These are phyloP conservation scores for Pimephales promelas DNA, from an alignment of 2,113 vertebrate genomes.

Conservation along the genomic window DNA sequence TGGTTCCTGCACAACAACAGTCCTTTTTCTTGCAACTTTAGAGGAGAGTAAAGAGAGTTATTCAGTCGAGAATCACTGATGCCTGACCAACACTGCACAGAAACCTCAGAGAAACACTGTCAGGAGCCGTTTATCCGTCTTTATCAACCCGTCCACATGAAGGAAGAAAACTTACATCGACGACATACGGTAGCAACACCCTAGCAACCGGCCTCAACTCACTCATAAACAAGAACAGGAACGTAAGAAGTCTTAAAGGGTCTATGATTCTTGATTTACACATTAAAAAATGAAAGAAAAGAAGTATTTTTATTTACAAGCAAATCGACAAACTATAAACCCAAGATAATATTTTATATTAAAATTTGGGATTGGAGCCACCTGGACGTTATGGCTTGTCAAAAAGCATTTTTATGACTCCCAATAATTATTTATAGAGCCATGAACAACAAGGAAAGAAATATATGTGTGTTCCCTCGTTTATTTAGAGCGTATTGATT, in stretches of 20 bases:
- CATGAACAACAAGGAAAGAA: slow-evolving; percentile 47
- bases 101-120: background rate
- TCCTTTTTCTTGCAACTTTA: background rate
- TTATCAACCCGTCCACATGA: background rate
- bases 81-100: background rate
- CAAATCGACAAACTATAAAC: slow-evolving; percentile 19
- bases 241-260: background rate
- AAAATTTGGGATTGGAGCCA: slow-evolving; percentile 33
- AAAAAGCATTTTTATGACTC: slow-evolving; percentile 35
- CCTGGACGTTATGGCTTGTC: slow-evolving; percentile 48
- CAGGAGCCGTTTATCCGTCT: background rate
- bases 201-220: background rate
- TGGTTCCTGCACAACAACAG: too few species aligned
- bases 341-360: slow-evolving; percentile 35
- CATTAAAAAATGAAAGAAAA: background rate
- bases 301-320: slow-evolving; percentile 39
- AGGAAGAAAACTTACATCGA: too few species aligned
- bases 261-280: background rate
- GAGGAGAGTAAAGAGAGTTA: background rate
- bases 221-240: background rate
- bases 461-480: slow-evolving; percentile 47
- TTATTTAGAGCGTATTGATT: slow-evolving; percentile 58
- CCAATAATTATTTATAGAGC: slow-evolving; percentile 52
- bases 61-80: background rate
- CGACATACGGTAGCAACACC: background rate